Evolutionary conservation across 1,140 invertebrate species (phyloP).

Genomic region (Melitaea cinxia): DNA sequence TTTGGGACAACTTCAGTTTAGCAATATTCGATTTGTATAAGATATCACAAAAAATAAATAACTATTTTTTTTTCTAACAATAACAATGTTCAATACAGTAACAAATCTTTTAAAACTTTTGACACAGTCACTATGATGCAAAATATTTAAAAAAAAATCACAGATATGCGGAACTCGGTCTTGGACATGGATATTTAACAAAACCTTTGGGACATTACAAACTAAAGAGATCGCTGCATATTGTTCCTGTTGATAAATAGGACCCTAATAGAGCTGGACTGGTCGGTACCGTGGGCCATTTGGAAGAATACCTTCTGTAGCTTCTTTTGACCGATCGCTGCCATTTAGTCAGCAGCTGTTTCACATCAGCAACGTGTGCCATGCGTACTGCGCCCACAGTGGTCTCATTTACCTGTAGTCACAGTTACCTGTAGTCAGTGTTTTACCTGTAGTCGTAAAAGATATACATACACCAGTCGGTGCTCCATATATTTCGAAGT

Average conservation of each 20-base stretch:
- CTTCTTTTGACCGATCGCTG: slow-evolving; percentile 30
- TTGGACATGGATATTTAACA: slow-evolving; percentile 30
- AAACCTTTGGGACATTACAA: slow-evolving; percentile 51
- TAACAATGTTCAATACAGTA: slow-evolving; percentile 54
- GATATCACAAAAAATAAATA: too few species aligned
- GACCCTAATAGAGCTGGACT: slow-evolving; percentile 28
- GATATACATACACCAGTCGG: slow-evolving; percentile 48
- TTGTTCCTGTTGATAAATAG: slow-evolving; percentile 41
- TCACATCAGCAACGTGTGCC: slow-evolving; percentile 71
- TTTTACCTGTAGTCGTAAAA: slow-evolving; percentile 48
- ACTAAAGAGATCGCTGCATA: slow-evolving; percentile 59
- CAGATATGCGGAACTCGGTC: slow-evolving; percentile 36
- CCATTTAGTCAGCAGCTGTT: slow-evolving; percentile 53
- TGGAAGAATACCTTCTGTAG: slow-evolving; percentile 6
- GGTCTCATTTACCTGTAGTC: too few species aligned
- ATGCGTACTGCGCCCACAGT: slow-evolving; percentile 58
- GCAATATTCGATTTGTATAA: too few species aligned
- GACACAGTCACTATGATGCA: slow-evolving; percentile 64
- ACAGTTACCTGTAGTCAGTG: too few species aligned
- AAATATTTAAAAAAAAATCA: slow-evolving; percentile 58
- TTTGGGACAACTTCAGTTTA: too few species aligned
- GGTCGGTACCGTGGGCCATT: slow-evolving; percentile 31
- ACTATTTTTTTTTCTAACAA: slow-evolving; percentile 53
- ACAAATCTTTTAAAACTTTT: slow-evolving; percentile 53
- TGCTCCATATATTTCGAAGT: slow-evolving; percentile 41